Evolutionary conservation across 2,113 vertebrate species (phyloP).

Genomic region (Phasianus colchicus): DNA sequence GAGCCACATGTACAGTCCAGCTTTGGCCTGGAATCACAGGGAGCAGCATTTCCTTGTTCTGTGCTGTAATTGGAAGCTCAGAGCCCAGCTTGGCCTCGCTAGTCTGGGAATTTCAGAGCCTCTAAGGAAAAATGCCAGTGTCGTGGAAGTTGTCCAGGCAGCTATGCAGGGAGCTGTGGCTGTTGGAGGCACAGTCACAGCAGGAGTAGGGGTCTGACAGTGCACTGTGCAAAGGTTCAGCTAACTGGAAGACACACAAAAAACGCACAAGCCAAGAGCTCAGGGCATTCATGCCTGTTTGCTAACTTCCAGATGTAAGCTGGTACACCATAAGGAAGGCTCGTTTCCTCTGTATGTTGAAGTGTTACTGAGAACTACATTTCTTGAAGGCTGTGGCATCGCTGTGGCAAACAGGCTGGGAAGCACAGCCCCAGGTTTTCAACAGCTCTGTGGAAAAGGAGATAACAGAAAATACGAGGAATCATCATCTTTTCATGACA

Average conservation of each 20-base stretch:
- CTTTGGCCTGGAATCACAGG: not conserved
- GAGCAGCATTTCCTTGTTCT: not conserved
- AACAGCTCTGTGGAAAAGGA: not conserved
- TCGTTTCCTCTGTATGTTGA: not conserved
- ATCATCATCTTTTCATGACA: not conserved
- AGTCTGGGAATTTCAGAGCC: not conserved
- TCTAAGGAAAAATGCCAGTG: not conserved
- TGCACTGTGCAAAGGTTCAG: not conserved
- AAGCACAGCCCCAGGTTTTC: not conserved
- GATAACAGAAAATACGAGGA: not conserved
- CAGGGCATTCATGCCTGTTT: not conserved
- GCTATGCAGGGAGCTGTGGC: accelerated
- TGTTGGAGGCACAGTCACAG: not conserved
- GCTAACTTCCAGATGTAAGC: not conserved
- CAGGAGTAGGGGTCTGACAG: not conserved
- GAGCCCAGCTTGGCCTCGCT: accelerated
- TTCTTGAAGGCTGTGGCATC: not conserved
- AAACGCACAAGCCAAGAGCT: not conserved
- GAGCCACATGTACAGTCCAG: not conserved
- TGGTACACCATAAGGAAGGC: not conserved
- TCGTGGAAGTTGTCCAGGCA: not conserved
- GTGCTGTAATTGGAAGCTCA: not conserved
- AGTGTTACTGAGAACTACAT: not conserved
- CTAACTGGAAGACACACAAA: not conserved
- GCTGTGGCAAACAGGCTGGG: not conserved